A percentile compares a stretch with the other conserved stretches of the same genome.
Conservation (phyloP, 2,113 vertebrate genomes). For the Andinoacara biseriatus region DNA sequence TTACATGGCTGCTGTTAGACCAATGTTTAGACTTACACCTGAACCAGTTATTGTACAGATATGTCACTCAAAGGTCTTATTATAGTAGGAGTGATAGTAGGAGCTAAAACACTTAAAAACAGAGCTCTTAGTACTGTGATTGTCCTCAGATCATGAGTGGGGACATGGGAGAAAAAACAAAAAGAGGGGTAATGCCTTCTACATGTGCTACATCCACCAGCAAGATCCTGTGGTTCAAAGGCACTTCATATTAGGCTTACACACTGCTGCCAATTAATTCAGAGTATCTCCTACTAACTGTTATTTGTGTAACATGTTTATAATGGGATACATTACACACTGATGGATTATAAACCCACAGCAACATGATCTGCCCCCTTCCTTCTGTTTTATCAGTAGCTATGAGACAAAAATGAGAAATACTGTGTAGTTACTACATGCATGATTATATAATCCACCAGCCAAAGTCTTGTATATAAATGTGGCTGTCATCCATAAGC, state of each 20-base stretch:
- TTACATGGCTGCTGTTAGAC: no score
- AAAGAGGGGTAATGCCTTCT: fast-evolving
- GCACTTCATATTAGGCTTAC: neutral
- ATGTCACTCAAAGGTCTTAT: neutral
- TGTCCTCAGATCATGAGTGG: neutral
- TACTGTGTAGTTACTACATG: neutral
- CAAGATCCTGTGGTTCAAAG: neutral
- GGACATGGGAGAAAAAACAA: neutral
- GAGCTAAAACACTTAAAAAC: neutral
- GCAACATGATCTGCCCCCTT: neutral
- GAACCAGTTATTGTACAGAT: neutral
- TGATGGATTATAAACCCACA: neutral
- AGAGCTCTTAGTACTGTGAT: neutral
- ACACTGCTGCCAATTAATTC: neutral
- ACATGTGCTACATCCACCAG: neutral
- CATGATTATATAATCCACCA: neutral
- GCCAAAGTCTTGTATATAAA: neutral
- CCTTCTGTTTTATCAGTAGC: neutral
- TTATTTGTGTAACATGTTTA: slow-evolving; percentile 6
- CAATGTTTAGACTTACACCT: neutral
- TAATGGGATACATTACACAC: neutral
- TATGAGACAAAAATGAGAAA: neutral
- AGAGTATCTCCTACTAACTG: neutral
- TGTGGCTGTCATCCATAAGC: neutral
- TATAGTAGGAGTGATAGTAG: no score